phyloP scores from a whole-genome alignment of 2,888 invertebrate species.

The Hipparchia semele region DNA sequence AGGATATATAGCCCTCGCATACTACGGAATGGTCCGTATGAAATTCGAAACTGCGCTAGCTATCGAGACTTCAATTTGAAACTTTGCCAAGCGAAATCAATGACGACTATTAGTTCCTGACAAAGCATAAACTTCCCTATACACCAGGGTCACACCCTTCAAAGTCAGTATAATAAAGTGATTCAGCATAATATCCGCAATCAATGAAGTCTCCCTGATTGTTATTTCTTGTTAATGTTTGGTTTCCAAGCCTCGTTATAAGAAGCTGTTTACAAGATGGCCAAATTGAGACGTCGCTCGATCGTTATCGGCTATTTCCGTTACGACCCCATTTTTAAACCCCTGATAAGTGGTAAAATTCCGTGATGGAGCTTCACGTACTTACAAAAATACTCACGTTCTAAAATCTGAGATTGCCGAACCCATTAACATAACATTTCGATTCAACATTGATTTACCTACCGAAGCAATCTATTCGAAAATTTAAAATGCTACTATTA shows the following conservation, averaged over 20 bases:
- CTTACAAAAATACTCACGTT: no score
- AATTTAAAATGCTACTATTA: no score
- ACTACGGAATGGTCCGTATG: conserved; percentile 13
- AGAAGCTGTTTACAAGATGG: not conserved
- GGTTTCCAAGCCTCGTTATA: not conserved
- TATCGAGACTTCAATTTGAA: conserved; percentile 24
- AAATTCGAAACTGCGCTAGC: conserved; percentile 20
- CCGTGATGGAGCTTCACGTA: no score
- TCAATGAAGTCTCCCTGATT: not conserved
- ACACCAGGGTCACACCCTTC: conserved; percentile 10
- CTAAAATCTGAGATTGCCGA: no score
- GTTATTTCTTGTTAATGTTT: conserved; percentile 5
- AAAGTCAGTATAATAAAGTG: conserved; percentile 28
- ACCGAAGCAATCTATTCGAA: no score
- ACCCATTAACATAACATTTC: no score
- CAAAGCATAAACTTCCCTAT: conserved; percentile 16
- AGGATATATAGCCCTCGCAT: conserved; percentile 1
- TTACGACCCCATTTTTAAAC: not conserved
- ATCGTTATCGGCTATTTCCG: no score
- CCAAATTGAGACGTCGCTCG: no score
- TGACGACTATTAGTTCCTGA: conserved; percentile 21
- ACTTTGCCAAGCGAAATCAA: conserved; percentile 27
- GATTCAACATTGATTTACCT: no score
- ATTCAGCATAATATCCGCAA: conserved; percentile 19
- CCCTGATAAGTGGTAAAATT: not conserved